These are phyloP conservation scores for Acanthoscelides obtectus DNA, from an alignment of 2,888 invertebrate genomes.

Conservation along the genomic window DNA sequence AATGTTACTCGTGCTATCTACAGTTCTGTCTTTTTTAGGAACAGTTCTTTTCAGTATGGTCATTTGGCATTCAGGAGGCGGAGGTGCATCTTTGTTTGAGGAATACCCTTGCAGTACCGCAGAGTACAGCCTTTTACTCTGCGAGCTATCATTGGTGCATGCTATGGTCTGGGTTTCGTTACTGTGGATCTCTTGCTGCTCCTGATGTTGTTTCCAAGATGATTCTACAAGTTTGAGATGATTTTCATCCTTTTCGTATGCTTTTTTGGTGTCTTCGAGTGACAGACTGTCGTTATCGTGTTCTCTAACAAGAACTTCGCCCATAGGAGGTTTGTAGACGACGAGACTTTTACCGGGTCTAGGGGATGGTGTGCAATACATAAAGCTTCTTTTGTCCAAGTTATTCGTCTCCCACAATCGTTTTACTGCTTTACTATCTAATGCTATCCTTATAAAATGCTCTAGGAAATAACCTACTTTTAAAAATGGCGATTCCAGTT, in stretches of 20 bases:
- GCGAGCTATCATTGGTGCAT: slow-evolving; percentile 1
- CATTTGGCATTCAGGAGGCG: slow-evolving; percentile 18
- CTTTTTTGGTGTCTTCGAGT: background rate
- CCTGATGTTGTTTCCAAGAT: background rate
- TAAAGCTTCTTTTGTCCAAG: slow-evolving; percentile 16
- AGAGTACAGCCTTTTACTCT: slow-evolving; percentile 38
- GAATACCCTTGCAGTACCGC: slow-evolving; percentile 43
- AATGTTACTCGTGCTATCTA: slow-evolving; percentile 12
- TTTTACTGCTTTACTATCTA: slow-evolving; percentile 30
- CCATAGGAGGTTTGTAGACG: slow-evolving; percentile 35
- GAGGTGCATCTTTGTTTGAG: slow-evolving; percentile 18
- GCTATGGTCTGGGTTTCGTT: slow-evolving; percentile 2
- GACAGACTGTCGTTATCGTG: slow-evolving; percentile 21
- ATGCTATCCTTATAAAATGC: slow-evolving; percentile 19
- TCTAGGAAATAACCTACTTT: slow-evolving; percentile 27
- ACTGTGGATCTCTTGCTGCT: slow-evolving; percentile 18
- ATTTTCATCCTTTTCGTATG: background rate
- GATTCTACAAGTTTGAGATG: background rate
- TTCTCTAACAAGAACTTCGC: slow-evolving; percentile 34
- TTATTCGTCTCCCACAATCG: slow-evolving; percentile 33
- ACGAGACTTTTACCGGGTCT: slow-evolving; percentile 25
- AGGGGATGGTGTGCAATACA: slow-evolving; percentile 18
- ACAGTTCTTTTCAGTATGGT: slow-evolving; percentile 19
- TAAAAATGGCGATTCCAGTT: slow-evolving; percentile 32
- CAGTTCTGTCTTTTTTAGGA: slow-evolving; percentile 10